Conservation (phyloP, 2,113 vertebrate species). For the Nibea albiflora region DNA sequence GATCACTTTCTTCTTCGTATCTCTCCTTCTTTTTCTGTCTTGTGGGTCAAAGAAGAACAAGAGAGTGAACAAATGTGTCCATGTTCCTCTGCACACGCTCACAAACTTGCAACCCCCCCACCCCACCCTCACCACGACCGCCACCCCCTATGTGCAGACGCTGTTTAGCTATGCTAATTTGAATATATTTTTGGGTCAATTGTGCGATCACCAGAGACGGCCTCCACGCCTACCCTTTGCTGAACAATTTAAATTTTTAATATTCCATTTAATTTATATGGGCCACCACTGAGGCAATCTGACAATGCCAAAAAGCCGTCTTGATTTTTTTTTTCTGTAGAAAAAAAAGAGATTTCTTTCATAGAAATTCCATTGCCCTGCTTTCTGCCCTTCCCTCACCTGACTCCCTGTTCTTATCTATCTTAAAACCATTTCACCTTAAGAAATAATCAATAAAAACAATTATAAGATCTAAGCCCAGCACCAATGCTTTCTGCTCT, state of each 20-base stretch:
- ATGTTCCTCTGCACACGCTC: constrained; percentile 30
- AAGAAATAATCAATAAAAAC: constrained; percentile 88
- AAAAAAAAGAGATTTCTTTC: constrained; percentile 42
- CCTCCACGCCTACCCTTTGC: constrained; percentile 81
- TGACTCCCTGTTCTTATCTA: constrained; percentile 76
- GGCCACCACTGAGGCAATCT: constrained; percentile 81
- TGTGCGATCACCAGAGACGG: constrained; percentile 76
- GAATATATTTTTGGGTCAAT: constrained; percentile 87
- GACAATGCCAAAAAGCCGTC: constrained; percentile 78
- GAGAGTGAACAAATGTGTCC: constrained; percentile 39
- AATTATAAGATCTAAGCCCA: constrained; percentile 79
- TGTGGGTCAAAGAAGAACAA: constrained; percentile 52
- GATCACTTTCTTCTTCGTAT: neutral
- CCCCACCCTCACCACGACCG: neutral
- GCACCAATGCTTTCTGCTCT: constrained; percentile 50
- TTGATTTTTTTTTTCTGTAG: constrained; percentile 51
- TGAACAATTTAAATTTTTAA: constrained; percentile 86
- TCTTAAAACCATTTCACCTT: constrained; percentile 85
- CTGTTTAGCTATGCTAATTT: constrained; percentile 85
- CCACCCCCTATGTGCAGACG: constrained; percentile 56
- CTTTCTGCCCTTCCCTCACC: constrained; percentile 72
- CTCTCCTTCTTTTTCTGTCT: constrained; percentile 5
- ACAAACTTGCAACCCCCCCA: constrained; percentile 18
- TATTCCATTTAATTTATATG: constrained; percentile 86
- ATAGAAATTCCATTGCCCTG: constrained; percentile 56